phyloP scores from a whole-genome alignment of 2,888 invertebrate genomes.

The Hirtodrosophila alboralis region DNA sequence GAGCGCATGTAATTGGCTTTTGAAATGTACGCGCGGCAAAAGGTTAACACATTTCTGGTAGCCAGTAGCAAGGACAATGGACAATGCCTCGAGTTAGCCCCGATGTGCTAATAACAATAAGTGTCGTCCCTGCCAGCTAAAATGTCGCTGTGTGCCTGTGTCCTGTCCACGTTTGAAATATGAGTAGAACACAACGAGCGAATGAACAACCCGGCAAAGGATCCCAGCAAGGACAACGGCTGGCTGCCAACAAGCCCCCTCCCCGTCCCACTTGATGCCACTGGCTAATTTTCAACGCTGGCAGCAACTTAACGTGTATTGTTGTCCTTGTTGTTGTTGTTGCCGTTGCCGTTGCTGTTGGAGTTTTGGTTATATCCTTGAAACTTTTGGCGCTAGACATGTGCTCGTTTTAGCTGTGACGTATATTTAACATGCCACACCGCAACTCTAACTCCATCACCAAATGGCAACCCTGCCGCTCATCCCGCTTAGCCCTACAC shows the following conservation, averaged over 20 bases:
- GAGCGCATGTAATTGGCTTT: conserved; percentile 83
- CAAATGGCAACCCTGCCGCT: conserved; percentile 1
- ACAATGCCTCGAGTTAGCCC: conserved; percentile 28
- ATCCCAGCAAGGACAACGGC: conserved; percentile 41
- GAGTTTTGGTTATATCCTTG: conserved; percentile 73
- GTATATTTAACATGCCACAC: conserved; percentile 79
- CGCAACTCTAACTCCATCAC: conserved; percentile 64
- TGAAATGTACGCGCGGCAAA: conserved; percentile 71
- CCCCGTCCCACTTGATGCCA: conserved; percentile 56
- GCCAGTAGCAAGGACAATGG: conserved; percentile 35
- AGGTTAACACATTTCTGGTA: conserved; percentile 71
- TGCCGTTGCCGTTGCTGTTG: conserved; percentile 38
- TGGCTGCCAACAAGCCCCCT: conserved; percentile 39
- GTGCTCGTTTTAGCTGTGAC: conserved; percentile 72
- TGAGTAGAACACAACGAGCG: conserved; percentile 45
- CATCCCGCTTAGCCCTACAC: neutral
- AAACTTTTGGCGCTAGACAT: conserved; percentile 73
- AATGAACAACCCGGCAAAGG: conserved; percentile 16
- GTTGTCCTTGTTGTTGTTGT: conserved; percentile 11
- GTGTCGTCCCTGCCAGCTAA: conserved; percentile 62
- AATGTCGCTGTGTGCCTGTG: conserved; percentile 48
- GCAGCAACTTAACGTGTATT: conserved; percentile 67
- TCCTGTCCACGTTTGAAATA: conserved; percentile 62
- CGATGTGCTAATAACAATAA: conserved; percentile 76
- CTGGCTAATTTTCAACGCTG: conserved; percentile 57